Percentiles rank a stretch among this genome's conserved stretches.
These are phyloP conservation scores for Leistus spinibarbis DNA, from an alignment of 2,888 invertebrate species.

Conservation along the genomic window DNA sequence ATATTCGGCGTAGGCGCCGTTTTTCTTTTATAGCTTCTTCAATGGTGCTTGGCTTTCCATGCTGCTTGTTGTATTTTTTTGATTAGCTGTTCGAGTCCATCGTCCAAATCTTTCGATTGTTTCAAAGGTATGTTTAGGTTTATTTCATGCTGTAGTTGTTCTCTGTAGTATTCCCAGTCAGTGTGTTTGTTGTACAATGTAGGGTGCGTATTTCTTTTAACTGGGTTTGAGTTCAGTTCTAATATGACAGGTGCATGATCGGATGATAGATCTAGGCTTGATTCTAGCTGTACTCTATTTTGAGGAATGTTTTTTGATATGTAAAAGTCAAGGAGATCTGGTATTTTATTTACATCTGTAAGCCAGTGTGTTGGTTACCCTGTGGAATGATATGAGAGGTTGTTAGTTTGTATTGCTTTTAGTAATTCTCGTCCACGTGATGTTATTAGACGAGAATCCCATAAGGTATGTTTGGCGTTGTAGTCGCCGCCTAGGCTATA, in stretches of 20 bases:
- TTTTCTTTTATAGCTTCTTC: no score
- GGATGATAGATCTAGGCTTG: conserved; percentile 41
- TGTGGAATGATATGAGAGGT: not conserved
- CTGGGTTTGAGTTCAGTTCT: not conserved
- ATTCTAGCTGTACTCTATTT: conserved; percentile 30
- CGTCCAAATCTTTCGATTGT: not conserved
- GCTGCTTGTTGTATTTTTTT: not conserved
- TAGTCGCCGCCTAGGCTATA: conserved; percentile 7
- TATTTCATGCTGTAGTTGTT: conserved; percentile 1
- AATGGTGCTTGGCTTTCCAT: no score
- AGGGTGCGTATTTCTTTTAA: not conserved
- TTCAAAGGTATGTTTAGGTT: conserved; percentile 1
- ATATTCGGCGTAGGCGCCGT: no score
- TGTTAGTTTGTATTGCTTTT: conserved; percentile 9
- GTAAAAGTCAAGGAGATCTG: conserved; percentile 45
- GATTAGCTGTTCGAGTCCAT: not conserved
- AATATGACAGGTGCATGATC: conserved; percentile 13
- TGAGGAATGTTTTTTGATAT: conserved; percentile 40
- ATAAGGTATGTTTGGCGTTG: conserved; percentile 8
- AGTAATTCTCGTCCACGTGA: conserved; percentile 7
- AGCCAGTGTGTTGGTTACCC: conserved; percentile 38
- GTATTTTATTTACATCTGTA: conserved; percentile 41
- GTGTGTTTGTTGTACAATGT: conserved; percentile 5
- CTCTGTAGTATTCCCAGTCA: conserved; percentile 11
- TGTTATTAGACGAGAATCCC: not conserved